Conservation (phyloP, 2,113 vertebrate genomes). For the Hippolais icterina region DNA sequence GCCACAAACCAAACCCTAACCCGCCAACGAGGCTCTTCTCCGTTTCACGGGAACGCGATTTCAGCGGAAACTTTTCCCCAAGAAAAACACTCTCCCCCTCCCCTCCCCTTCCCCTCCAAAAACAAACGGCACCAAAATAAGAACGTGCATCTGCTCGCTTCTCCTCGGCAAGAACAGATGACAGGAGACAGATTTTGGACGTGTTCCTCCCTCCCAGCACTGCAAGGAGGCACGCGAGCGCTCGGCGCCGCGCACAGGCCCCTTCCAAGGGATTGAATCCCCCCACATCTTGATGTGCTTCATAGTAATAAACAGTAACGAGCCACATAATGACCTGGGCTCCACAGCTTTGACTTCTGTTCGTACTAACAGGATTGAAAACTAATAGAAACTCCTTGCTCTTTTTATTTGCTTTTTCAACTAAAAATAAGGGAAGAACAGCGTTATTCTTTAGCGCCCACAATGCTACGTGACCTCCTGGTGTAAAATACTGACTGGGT, state of each 20-base stretch:
- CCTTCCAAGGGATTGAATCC: not conserved
- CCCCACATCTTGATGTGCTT: not conserved
- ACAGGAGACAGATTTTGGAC: slow-evolving; percentile 14
- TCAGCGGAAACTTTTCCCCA: not conserved
- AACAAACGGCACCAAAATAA: slow-evolving; percentile 37
- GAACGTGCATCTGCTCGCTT: slow-evolving; percentile 1
- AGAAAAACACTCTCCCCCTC: not conserved
- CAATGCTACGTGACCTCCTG: not conserved
- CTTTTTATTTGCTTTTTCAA: not conserved
- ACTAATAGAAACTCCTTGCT: not conserved
- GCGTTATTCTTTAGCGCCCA: not conserved
- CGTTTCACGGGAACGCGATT: not conserved
- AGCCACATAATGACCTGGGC: not conserved
- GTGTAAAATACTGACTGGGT: not conserved
- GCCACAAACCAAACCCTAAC: not conserved
- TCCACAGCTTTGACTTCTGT: not conserved
- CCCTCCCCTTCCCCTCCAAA: not conserved
- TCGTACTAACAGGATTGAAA: not conserved
- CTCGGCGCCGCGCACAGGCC: not conserved
- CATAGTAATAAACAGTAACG: not conserved
- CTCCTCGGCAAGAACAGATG: not conserved
- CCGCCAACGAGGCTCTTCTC: not conserved
- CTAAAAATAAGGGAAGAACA: not conserved
- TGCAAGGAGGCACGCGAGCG: not conserved
- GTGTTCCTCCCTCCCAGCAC: not conserved